These are phyloP conservation scores for Prorops nasuta DNA, from an alignment of 1,140 invertebrate species.

Conservation along the genomic window DNA sequence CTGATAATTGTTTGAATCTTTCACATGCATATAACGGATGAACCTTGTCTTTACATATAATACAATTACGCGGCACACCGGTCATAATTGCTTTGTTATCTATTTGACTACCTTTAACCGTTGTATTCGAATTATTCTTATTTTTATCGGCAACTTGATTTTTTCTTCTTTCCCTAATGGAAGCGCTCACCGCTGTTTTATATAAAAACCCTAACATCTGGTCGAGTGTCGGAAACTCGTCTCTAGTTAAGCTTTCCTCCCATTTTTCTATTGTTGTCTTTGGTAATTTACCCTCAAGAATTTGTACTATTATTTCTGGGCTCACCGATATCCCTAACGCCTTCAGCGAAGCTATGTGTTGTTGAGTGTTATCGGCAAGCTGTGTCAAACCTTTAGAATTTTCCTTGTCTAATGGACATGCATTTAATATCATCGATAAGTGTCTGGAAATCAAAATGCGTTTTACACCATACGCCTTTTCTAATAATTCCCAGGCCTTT, in stretches of 20 bases:
- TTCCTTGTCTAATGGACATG: neutral
- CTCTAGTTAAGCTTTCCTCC: constrained; percentile 12
- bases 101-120: too few species aligned
- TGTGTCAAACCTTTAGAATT: constrained; percentile 3
- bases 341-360: too few species aligned
- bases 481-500: constrained; percentile 5
- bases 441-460: constrained; percentile 11
- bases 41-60: too few species aligned
- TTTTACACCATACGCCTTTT: too few species aligned
- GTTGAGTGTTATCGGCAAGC: constrained; percentile 14
- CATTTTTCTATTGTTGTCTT: constrained; percentile 5
- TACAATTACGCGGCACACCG: too few species aligned
- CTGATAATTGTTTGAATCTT: too few species aligned
- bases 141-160: too few species aligned
- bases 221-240: neutral
- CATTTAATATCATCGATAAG: constrained; percentile 11
- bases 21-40: too few species aligned
- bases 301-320: constrained; percentile 12
- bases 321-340: constrained; percentile 5
- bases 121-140: too few species aligned
- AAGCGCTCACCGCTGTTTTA: constrained; percentile 7
- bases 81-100: too few species aligned
- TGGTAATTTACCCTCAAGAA: constrained; percentile 11
- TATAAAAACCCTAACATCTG: constrained; percentile 10
- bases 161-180: too few species aligned